Evolutionary conservation across 92 coral and sea anemone genomes (phyloP), one percentile per base, ranked within the genome.

Genomic region (Scolanthus callimorphus): DNA sequence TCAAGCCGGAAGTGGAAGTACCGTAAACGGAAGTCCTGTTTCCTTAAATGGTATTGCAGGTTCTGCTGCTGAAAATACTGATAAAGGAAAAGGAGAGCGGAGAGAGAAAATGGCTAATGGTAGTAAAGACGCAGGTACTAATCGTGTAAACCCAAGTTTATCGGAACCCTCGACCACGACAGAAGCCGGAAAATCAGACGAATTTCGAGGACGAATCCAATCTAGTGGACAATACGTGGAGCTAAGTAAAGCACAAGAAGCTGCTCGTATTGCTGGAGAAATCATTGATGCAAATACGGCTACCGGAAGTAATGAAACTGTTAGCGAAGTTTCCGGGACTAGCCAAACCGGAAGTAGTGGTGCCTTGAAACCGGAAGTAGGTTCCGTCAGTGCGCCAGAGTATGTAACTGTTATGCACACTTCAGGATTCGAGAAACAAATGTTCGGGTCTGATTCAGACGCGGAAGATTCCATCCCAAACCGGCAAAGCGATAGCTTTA

Each of bases 161-260:
- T 1, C 25, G 9, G 41, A 15, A 3, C 25, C n/a, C 4, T 49
- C 41, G 27, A 21, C 30, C 27, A 17, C 28, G 11, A n/a, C 58
- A 11, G 60, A 29, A 49, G 23, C 21, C 46, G 34, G 12, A 25
- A 43, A 28, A 38, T 20, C 20, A 29, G 70, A 34, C 9, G 71
- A 60, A 21, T 57, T 44, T 10, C 67, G 83, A 31, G 72, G 22
- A 25, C 47, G 70, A 27, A 44, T 65, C 15, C 60, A 51, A 27
- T 86, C 85, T 6, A 54, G 30, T 9, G 88, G 85, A 17, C 81
- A 76, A 52, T 60, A 71, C 39, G 80, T 76, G 23, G 70, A 56
- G 48, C 73, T 81, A n/a, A 68, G 59, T 27, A 81, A 81, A 9
- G 75, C 75, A 11, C 75, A 56, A 19, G 53, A 68, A 23, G 78